These are phyloP conservation scores for Drosophila fungiperda DNA, from an alignment of 2,888 invertebrate genomes.

Conservation along the genomic window DNA sequence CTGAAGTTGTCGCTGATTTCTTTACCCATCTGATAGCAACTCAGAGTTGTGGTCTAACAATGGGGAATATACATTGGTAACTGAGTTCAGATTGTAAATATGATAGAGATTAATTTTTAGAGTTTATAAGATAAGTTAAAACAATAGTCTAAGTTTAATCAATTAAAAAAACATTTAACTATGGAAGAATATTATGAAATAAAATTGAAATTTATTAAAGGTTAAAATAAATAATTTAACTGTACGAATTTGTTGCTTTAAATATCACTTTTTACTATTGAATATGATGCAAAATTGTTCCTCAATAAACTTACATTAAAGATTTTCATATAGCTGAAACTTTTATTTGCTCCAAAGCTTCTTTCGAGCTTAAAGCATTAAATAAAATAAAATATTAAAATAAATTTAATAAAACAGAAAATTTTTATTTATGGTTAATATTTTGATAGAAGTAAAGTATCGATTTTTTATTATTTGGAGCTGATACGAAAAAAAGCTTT, in stretches of 20 bases:
- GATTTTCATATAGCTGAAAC: background rate
- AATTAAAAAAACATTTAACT: no score
- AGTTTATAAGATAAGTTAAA: background rate
- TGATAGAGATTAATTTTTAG: background rate
- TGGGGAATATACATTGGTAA: conserved; percentile 30
- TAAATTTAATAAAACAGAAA: background rate
- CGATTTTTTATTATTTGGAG: no score
- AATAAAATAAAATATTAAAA: background rate
- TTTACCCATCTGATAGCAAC: conserved; percentile 32
- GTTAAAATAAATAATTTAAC: background rate
- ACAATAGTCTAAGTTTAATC: background rate
- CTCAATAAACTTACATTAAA: background rate
- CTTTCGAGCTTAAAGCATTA: background rate
- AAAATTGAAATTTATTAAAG: background rate
- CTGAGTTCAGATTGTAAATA: background rate
- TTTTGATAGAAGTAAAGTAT: no score
- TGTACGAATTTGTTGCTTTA: no score
- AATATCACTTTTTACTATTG: background rate
- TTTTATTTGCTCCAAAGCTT: background rate
- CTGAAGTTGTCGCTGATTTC: conserved; percentile 46
- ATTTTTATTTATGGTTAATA: no score
- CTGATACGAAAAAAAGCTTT: background rate
- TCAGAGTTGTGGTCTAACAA: background rate
- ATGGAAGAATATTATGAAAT: background rate
- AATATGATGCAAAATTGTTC: background rate